Evolutionary conservation across 1,140 invertebrate genomes (phyloP).

Genomic region (Lamellibrachia luymesi): DNA sequence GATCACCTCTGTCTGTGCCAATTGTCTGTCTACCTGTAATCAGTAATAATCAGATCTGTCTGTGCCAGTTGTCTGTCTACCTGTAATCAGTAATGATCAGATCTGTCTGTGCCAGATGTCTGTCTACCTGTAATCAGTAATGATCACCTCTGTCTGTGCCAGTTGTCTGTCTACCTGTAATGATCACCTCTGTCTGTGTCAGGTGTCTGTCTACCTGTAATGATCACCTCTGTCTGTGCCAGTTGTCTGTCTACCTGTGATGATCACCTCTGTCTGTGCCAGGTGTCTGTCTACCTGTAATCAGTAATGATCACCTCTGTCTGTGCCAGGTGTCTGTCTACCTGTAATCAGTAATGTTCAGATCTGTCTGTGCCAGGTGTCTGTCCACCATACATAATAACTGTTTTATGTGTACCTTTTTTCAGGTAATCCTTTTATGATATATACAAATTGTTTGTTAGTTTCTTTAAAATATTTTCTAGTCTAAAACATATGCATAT

Average conservation of each 20-base stretch:
- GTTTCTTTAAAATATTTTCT: no score
- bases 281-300: neutral
- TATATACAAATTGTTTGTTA: no score
- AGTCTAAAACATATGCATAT: no score
- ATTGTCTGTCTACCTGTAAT: neutral
- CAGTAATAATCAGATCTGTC: no score
- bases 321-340: neutral
- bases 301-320: no score
- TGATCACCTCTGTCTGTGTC: neutral
- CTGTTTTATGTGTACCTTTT: no score
- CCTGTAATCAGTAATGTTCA: neutral
- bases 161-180: constrained; percentile 71
- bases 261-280: neutral
- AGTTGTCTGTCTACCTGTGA: neutral
- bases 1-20: neutral
- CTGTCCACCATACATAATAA: constrained; percentile 69
- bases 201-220: neutral
- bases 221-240: neutral
- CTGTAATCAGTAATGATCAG: no score
- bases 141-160: neutral
- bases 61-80: neutral
- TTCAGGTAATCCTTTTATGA: no score
- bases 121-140: neutral
- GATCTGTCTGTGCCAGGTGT: constrained; percentile 41
- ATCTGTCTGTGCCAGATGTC: neutral